Base-by-base conservation (phyloP, 2,113 vertebrate species). In the Nycticryphes semicollaris region DNA sequence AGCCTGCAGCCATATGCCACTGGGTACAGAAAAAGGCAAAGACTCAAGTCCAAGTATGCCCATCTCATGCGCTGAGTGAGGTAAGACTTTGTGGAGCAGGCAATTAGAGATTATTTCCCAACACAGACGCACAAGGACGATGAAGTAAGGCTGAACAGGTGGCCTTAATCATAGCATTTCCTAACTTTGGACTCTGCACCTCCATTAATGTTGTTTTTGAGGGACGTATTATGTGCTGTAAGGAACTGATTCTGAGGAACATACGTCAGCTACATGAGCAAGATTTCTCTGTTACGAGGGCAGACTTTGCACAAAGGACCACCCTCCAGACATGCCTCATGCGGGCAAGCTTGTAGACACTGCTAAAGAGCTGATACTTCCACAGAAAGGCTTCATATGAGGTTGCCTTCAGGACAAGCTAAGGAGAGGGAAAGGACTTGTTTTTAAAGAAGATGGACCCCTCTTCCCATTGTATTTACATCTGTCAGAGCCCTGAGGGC, bases 71-170 rank as follows among this genome's bases (percentile, higher is more conserved):
- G 4, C 69, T 24, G 23, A 66, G 45, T 87, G 81, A 84, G 43
- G 90, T 70, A 74, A 77, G 27, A n/a, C 30, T 2, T 16, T 70
- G 77, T 51, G 48, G 45, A 87, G 37, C 35, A 81, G 51, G 69
- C 54, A 90, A 78, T 95, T 86, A 83, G 30, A 48, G 72, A 67
- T 54, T 56, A 67, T 95, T 96, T 95, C 94, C 83, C 90, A 94
- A 86, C 0, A 3, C 60, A 95, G 72, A 15, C 54, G 70, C 82
- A 78, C 0, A 11, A 43, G 60, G 56, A 31, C 2, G 43, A 78
- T 89, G 76, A 92, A 51, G 68, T 86, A 92, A 95, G 80, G 59
- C 59, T 83, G 67, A 68, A 70, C 21, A 74, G 72, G 75, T 74
- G 43, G 33, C 86, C 60, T 94, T 88, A 94, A 86, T 92, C 64